Percentiles rank a stretch among this genome's conserved stretches.
phyloP scores from a whole-genome alignment of 2,797 vertebrate genomes.

The Artibeus jamaicensis region DNA sequence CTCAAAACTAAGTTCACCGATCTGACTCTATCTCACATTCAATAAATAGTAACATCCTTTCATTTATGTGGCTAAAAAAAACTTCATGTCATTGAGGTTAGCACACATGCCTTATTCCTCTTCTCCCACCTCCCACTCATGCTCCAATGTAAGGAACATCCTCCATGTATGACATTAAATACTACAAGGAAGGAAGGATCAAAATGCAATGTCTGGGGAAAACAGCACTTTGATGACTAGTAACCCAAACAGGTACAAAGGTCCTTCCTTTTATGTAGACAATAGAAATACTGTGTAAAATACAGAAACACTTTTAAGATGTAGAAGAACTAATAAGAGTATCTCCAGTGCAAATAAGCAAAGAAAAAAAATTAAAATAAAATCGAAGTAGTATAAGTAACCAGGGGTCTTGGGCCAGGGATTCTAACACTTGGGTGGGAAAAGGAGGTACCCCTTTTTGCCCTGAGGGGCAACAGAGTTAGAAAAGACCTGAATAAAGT shows the following conservation, averaged over 20 bases:
- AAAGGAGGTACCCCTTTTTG: not conserved
- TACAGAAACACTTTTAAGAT: not conserved
- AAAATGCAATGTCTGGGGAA: not conserved
- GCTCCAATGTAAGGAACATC: not conserved
- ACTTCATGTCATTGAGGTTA: not conserved
- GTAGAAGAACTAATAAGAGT: not conserved
- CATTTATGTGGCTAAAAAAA: not conserved
- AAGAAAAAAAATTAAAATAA: not conserved
- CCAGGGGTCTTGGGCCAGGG: rapidly evolving
- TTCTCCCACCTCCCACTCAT: not conserved
- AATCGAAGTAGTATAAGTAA: not conserved
- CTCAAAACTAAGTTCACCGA: not conserved
- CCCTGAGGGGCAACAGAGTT: not conserved
- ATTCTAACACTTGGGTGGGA: not conserved
- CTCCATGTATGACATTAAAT: not conserved
- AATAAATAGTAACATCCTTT: not conserved
- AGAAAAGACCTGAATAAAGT: not conserved
- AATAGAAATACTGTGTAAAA: not conserved
- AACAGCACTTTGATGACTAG: not conserved
- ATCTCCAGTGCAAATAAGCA: not conserved
- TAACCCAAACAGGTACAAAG: not conserved
- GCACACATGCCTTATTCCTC: not conserved
- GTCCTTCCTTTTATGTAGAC: not conserved
- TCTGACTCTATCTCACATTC: not conserved
- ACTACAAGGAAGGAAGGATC: not conserved